These are phyloP conservation scores for Mixornis gularis DNA, from an alignment of 2,113 vertebrate genomes.

Conservation along the genomic window DNA sequence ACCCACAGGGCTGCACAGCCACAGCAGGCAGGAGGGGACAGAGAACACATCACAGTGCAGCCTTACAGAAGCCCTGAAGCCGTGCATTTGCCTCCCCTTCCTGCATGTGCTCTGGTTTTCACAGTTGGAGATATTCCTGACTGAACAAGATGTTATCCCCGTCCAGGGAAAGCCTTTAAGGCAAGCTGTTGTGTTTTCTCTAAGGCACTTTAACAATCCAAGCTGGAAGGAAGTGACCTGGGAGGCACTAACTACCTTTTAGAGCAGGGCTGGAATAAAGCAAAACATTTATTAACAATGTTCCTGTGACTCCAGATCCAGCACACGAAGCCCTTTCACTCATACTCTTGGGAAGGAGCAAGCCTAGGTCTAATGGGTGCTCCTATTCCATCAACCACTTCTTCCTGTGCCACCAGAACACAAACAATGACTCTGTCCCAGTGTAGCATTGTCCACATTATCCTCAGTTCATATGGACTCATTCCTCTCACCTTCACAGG, in stretches of 20 bases:
- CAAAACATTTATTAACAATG: not conserved
- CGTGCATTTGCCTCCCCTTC: rapidly evolving
- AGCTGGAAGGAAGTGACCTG: not conserved
- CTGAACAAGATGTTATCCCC: not conserved
- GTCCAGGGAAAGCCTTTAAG: conserved; percentile 41
- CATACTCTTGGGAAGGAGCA: not conserved
- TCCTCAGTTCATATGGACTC: not conserved
- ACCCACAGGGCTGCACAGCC: not conserved
- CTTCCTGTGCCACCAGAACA: not conserved
- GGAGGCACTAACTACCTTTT: conserved; percentile 17
- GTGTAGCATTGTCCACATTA: not conserved
- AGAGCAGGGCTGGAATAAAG: not conserved
- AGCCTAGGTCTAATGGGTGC: not conserved
- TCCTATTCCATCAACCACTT: not conserved
- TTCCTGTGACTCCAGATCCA: not conserved
- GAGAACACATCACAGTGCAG: not conserved
- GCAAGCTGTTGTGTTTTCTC: conserved; percentile 38
- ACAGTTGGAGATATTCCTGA: not conserved
- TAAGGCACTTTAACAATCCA: conserved; percentile 57
- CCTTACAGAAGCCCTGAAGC: not conserved
- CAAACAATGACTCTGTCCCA: not conserved
- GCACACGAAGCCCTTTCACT: not conserved
- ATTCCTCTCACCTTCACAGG: not conserved
- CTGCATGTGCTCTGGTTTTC: not conserved
- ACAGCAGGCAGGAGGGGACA: not conserved